Conservation (phyloP, 1,140 invertebrate species). For the Portunus trituberculatus region DNA sequence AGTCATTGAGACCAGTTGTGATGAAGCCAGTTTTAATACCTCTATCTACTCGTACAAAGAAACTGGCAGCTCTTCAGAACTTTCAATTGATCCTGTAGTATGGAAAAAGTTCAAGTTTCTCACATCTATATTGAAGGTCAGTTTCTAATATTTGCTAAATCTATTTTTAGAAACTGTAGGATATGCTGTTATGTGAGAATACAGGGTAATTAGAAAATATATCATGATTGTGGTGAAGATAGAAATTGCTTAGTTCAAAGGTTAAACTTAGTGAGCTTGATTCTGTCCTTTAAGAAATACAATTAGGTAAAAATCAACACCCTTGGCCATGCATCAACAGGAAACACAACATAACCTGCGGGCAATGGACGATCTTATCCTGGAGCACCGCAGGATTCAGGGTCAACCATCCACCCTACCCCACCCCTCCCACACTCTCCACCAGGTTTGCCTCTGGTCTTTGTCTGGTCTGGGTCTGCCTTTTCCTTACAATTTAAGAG, state of each 20-base stretch:
- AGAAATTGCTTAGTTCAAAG: no score
- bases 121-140: slow-evolving; percentile 67
- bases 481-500: background rate
- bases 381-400: slow-evolving; percentile 60
- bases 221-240: no score
- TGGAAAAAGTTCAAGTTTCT: slow-evolving; percentile 73
- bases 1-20: slow-evolving; percentile 53
- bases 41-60: slow-evolving; percentile 52
- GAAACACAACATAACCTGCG: slow-evolving; percentile 68
- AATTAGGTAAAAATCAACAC: background rate
- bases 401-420: background rate
- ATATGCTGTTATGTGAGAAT: no score
- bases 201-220: no score
- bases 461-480: background rate
- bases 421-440: background rate
- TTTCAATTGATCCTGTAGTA: slow-evolving; percentile 66
- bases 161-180: no score
- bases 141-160: no score
- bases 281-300: no score
- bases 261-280: no score
- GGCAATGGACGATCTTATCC: slow-evolving; percentile 69
- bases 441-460: background rate
- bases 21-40: slow-evolving; percentile 62
- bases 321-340: background rate
- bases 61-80: slow-evolving; percentile 57